These are phyloP conservation scores for Cassiopea andromeda DNA, from an alignment of 30 jellyfish, hydroid and myxozoan species.

Conservation along the genomic window DNA sequence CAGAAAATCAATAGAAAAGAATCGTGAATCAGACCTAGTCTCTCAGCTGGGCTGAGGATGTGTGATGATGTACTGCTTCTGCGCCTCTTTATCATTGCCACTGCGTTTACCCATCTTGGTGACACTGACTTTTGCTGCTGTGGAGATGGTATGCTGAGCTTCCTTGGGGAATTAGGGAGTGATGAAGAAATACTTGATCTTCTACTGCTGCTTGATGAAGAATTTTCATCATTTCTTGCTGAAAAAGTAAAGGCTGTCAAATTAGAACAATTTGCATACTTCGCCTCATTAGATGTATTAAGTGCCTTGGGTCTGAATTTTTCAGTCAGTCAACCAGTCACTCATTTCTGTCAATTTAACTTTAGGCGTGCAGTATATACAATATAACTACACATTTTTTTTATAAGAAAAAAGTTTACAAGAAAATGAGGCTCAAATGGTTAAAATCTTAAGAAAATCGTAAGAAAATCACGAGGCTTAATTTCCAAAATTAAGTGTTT, in stretches of 20 bases:
- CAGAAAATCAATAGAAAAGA: background rate
- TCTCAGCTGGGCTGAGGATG: constrained; percentile 45
- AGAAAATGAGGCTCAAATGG: too few relatives aligned
- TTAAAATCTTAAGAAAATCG: too few relatives aligned
- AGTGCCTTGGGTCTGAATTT: too few relatives aligned
- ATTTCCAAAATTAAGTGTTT: too few relatives aligned
- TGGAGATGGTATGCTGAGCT: constrained; percentile 32
- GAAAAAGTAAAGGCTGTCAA: background rate
- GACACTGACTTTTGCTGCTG: constrained; percentile 43
- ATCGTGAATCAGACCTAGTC: constrained; percentile 27
- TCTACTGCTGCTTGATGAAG: constrained; percentile 21
- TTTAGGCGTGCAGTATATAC: too few relatives aligned
- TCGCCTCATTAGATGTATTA: background rate
- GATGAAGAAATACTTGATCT: constrained; percentile 33
- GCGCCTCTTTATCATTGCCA: constrained; percentile 29
- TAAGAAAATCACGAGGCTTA: too few relatives aligned
- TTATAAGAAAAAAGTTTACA: too few relatives aligned
- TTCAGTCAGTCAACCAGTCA: too few relatives aligned
- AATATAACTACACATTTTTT: too few relatives aligned
- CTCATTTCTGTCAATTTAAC: too few relatives aligned
- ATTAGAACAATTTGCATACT: background rate
- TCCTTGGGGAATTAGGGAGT: constrained; percentile 55
- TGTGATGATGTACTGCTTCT: constrained; percentile 62
- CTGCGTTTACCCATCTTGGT: constrained; percentile 50
- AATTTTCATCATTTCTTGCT: constrained; percentile 30